Evolutionary conservation across 2,797 vertebrate species (phyloP).

Genomic region (Falco columbarius): DNA sequence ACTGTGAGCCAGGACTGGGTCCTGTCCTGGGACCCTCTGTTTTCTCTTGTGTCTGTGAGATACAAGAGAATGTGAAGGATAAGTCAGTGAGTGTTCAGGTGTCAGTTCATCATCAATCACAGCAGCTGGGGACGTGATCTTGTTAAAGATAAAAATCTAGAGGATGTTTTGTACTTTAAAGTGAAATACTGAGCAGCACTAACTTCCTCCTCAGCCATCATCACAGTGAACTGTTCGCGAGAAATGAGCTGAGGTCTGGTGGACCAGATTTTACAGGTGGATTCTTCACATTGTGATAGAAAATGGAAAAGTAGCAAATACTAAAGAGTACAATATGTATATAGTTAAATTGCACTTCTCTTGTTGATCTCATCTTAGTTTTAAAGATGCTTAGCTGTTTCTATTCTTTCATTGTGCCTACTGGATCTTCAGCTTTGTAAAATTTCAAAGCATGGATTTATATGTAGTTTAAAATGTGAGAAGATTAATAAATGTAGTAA

Average conservation of each 20-base stretch:
- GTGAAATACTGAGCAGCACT: not conserved
- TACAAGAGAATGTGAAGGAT: not conserved
- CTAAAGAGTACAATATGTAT: not conserved
- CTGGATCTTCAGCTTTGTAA: slow-evolving; percentile 27
- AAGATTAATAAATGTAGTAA: slow-evolving; percentile 25
- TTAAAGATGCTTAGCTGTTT: slow-evolving; percentile 44
- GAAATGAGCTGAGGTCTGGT: not conserved
- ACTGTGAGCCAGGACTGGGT: not conserved
- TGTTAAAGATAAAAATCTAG: not conserved
- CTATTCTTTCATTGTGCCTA: slow-evolving; percentile 39
- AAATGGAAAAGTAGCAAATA: slow-evolving; percentile 16
- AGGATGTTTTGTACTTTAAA: not conserved
- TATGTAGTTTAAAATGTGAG: slow-evolving; percentile 20
- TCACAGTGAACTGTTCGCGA: not conserved
- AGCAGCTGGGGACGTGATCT: not conserved
- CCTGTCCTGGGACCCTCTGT: not conserved
- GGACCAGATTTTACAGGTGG: not conserved
- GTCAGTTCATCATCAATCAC: not conserved
- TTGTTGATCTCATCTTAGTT: slow-evolving; percentile 30
- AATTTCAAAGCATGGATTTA: slow-evolving; percentile 54
- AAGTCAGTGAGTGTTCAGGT: not conserved
- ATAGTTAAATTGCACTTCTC: slow-evolving; percentile 40
- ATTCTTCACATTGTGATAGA: not conserved
- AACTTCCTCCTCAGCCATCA: not conserved
- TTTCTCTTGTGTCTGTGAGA: not conserved